phyloP scores from a whole-genome alignment of 1,140 invertebrate species.

The Pseudoatta argentina region DNA sequence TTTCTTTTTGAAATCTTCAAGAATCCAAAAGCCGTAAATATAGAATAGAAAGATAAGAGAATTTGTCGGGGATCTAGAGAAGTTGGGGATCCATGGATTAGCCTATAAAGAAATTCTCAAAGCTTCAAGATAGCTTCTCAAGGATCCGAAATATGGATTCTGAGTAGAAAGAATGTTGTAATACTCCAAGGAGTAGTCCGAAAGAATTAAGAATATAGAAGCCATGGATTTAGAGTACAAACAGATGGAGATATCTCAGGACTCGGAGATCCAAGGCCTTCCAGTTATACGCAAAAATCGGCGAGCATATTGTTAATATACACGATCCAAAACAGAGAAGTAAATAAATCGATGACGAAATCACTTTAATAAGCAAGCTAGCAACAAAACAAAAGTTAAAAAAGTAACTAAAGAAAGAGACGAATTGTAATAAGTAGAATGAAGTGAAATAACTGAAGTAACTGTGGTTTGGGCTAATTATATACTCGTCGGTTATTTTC shows the following conservation, averaged over 20 bases:
- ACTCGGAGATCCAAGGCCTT: conserved; percentile 5
- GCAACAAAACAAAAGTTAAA: conserved; percentile 26
- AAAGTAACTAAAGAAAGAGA: conserved; percentile 26
- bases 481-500: conserved; percentile 51
- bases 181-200: not conserved
- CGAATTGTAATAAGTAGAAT: conserved; percentile 37
- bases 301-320: conserved; percentile 35
- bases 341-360: conserved; percentile 48
- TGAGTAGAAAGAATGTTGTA: not conserved
- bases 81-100: not conserved
- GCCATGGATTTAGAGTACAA: conserved; percentile 36
- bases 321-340: conserved; percentile 37
- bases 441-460: conserved; percentile 35
- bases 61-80: not conserved
- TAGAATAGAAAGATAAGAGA: not conserved
- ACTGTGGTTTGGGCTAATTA: conserved; percentile 54
- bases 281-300: conserved; percentile 39
- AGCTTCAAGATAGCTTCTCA: not conserved
- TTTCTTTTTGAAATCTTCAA: not conserved
- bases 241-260: conserved; percentile 6
- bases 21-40: not conserved
- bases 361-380: conserved; percentile 45
- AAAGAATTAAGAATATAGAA: conserved; percentile 17
- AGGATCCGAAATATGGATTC: conserved; percentile 13
- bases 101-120: conserved; percentile 7